Evolutionary conservation across 2,888 invertebrate genomes (phyloP).

Genomic region (Ectobius pallidus): DNA sequence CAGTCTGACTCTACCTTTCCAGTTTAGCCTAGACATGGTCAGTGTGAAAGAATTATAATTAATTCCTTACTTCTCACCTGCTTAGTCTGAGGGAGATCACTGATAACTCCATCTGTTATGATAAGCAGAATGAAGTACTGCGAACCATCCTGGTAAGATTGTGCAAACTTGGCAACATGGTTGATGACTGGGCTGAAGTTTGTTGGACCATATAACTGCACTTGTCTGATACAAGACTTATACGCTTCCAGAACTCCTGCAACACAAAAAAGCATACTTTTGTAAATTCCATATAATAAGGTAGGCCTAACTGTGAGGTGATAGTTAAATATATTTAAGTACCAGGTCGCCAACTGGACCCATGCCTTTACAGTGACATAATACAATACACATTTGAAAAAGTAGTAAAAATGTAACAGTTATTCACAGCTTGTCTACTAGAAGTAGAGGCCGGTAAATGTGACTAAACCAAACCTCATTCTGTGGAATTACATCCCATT

Average conservation of each 20-base stretch:
- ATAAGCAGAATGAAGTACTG: constrained; percentile 65
- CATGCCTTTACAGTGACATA: too few relatives aligned
- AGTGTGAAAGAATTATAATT: too few relatives aligned
- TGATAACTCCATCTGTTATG: constrained; percentile 66
- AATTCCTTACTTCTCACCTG: constrained; percentile 52
- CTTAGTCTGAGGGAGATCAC: constrained; percentile 62
- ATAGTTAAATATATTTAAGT: too few relatives aligned
- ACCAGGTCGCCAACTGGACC: too few relatives aligned
- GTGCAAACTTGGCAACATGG: constrained; percentile 59
- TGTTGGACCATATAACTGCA: constrained; percentile 64
- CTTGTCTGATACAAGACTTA: constrained; percentile 56
- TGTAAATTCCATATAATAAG: not conserved
- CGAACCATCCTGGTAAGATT: constrained; percentile 56
- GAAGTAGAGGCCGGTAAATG: too few relatives aligned
- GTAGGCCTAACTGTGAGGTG: not conserved
- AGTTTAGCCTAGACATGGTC: too few relatives aligned
- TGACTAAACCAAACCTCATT: not conserved
- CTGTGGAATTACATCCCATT: too few relatives aligned
- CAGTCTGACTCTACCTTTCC: too few relatives aligned
- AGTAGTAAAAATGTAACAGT: too few relatives aligned
- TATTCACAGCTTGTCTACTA: too few relatives aligned
- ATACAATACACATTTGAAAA: too few relatives aligned
- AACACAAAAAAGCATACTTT: not conserved
- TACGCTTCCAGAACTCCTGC: constrained; percentile 60
- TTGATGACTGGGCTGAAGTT: constrained; percentile 65